Base-by-base conservation (phyloP, 1,140 invertebrate genomes). In the Muscidifurax raptorellus region DNA sequence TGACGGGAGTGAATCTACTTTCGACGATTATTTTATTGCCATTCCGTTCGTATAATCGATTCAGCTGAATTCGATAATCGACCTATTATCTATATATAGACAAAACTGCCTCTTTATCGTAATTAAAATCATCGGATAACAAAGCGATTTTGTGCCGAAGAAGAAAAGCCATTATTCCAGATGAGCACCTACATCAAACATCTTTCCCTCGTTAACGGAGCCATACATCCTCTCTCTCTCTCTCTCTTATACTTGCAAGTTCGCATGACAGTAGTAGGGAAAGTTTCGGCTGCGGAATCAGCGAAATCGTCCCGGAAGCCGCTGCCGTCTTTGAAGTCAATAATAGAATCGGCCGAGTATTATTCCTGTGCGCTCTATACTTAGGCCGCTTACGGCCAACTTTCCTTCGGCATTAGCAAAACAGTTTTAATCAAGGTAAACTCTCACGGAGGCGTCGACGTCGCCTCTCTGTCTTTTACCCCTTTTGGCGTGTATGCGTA, bases 391-490 rank as follows among this genome's bases (percentile, higher is more conserved):
- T 32, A 40, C 71, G 32, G 44, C 82, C 13, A 76, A 44, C n/a
- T 32, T 59, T 79, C 72, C 71, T 36, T n/a, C 44, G 40, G 69
- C 47, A 80, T 87, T 87, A 76, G 86, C 87, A 87, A 88, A 88
- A 86, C 85, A 88, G 86, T 88, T 88, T 88, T 88, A 87, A 88
- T 88, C 86, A 86, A 88, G 80, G 78, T 77, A 86, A 87, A 87
- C 82, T 87, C 28, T 47, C 52, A 4, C 2, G 22, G 67, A 69
- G 67, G 67, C 67, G 28, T 69, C 25, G 22, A 13, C 44, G 44
- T 47, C 44, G 44, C 5, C 27, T 67, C 25, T 69, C 69, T 75
- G 52, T 47, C 44, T 80, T 22, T 28, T 30, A 9, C 59, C 27
- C 67, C 10, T 30, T 30, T 30, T 69, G 7, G 0, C 67, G 4